phyloP scores from a whole-genome alignment of 2,888 invertebrate species.

The Ethmia dodecea region DNA sequence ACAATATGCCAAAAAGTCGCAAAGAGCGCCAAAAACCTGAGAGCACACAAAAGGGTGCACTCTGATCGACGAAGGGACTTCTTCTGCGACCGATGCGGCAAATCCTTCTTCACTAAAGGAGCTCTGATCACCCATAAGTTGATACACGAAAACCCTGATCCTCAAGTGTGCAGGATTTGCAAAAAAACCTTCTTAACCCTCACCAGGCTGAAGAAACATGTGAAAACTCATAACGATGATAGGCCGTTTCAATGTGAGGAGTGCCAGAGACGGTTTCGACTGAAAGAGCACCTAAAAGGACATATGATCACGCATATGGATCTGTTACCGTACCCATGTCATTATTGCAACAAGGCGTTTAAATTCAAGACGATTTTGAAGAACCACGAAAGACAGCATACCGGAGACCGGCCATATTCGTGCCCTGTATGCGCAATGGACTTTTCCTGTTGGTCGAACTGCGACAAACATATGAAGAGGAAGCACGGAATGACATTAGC shows the following conservation, averaged over 20 bases:
- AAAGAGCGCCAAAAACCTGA: slow-evolving; percentile 3
- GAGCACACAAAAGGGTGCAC: slow-evolving; percentile 15
- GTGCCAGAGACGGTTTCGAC: slow-evolving; percentile 29
- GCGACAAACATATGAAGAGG: slow-evolving; percentile 84
- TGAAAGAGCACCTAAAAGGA: slow-evolving; percentile 58
- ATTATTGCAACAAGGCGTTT: slow-evolving; percentile 81
- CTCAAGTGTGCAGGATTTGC: slow-evolving; percentile 32
- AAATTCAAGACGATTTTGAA: slow-evolving; percentile 81
- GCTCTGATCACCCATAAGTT: slow-evolving; percentile 16
- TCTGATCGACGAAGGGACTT: slow-evolving; percentile 24
- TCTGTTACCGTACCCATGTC: slow-evolving; percentile 74
- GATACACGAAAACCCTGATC: slow-evolving; percentile 13
- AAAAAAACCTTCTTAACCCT: slow-evolving; percentile 28
- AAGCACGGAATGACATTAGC: slow-evolving; percentile 67
- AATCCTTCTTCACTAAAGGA: slow-evolving; percentile 16
- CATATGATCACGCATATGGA: slow-evolving; percentile 83
- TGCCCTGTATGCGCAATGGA: slow-evolving; percentile 79
- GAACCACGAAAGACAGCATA: slow-evolving; percentile 80
- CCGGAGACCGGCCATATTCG: slow-evolving; percentile 80
- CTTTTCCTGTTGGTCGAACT: slow-evolving; percentile 85
- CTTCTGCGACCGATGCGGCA: slow-evolving; percentile 20
- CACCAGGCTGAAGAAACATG: slow-evolving; percentile 24
- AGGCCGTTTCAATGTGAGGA: slow-evolving; percentile 29
- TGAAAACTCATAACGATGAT: slow-evolving; percentile 22
- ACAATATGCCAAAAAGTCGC: slow-evolving; percentile 38